These are phyloP conservation scores for Aplochiton taeniatus DNA, from an alignment of 2,797 vertebrate species.

Conservation along the genomic window DNA sequence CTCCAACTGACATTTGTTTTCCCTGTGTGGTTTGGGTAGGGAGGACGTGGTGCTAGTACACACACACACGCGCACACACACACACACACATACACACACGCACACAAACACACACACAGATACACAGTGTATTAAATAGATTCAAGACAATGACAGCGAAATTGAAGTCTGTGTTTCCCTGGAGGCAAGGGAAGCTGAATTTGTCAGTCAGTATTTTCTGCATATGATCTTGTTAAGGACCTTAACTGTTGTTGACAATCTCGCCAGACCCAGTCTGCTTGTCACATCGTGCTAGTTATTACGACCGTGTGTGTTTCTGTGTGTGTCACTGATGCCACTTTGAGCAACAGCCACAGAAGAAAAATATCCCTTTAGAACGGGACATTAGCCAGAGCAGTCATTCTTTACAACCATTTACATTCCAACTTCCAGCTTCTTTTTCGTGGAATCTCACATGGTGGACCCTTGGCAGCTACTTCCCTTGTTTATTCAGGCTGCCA, in stretches of 20 bases:
- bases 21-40: slow-evolving; percentile 65
- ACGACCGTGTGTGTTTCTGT: no score
- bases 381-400: no score
- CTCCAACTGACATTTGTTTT: slow-evolving; percentile 77
- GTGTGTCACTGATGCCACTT: no score
- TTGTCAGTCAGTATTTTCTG: slow-evolving; percentile 49
- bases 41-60: slow-evolving; percentile 55
- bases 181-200: slow-evolving; percentile 36
- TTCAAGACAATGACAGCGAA: slow-evolving; percentile 53
- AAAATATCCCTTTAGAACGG: no score
- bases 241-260: slow-evolving; percentile 36
- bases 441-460: slow-evolving; percentile 43
- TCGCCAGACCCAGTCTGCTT: slow-evolving; percentile 39
- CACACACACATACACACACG: slow-evolving; percentile 7
- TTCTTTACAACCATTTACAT: no score
- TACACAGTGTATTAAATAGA: slow-evolving; percentile 51
- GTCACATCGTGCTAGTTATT: slow-evolving; percentile 38
- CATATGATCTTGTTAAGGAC: slow-evolving; percentile 11
- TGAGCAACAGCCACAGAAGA: no score
- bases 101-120: slow-evolving; percentile 11
- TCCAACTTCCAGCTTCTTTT: not conserved
- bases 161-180: slow-evolving; percentile 32
- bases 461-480: slow-evolving; percentile 46
- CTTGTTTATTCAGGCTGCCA: slow-evolving; percentile 58
- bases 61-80: slow-evolving; percentile 41